These are phyloP conservation scores for Otus scops DNA, from an alignment of 2,797 vertebrate genomes.

Conservation along the genomic window DNA sequence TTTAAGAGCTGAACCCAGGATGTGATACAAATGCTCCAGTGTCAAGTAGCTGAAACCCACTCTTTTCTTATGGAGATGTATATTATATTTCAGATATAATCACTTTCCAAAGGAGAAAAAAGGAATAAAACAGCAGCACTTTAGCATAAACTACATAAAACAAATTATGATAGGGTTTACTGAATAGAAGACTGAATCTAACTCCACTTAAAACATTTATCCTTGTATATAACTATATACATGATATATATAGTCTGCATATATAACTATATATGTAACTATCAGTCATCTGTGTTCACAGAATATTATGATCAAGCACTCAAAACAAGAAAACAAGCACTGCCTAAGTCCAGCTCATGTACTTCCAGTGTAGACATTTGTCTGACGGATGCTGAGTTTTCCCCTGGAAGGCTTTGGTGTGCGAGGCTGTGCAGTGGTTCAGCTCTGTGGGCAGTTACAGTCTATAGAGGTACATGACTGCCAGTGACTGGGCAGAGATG, in stretches of 20 bases:
- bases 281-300: not conserved
- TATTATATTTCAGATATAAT: not conserved
- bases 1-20: not conserved
- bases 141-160: not conserved
- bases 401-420: not conserved
- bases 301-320: not conserved
- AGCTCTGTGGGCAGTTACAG: not conserved
- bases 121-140: not conserved
- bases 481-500: not conserved
- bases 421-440: rapidly evolving
- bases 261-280: not conserved
- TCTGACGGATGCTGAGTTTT: not conserved
- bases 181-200: not conserved
- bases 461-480: not conserved
- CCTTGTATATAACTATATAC: not conserved
- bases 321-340: not conserved
- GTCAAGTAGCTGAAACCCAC: not conserved
- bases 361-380: not conserved
- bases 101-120: not conserved
- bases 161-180: not conserved
- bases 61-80: not conserved
- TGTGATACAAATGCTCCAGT: not conserved
- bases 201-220: not conserved
- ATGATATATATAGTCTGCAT: not conserved
- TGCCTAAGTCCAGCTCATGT: not conserved